A percentile compares a stretch with the other conserved stretches of the same genome.
These are phyloP conservation scores for Trichonephila clavipes DNA, from an alignment of 1,140 invertebrate species.

Conservation along the genomic window DNA sequence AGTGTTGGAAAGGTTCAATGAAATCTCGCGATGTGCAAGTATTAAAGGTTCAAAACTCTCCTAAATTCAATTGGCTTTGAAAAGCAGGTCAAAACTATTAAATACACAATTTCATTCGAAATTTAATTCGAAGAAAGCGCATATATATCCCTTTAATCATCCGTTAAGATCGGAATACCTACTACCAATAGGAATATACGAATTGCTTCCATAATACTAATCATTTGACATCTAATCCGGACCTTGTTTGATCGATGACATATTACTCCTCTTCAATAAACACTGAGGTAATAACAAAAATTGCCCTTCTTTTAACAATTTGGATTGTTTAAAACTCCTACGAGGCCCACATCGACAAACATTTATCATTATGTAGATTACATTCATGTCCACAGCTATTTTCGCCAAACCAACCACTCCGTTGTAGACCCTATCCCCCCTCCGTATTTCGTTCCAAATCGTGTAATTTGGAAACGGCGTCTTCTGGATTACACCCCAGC, in stretches of 20 bases:
- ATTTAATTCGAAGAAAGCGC: too few relatives aligned
- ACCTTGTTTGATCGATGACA: constrained; percentile 14
- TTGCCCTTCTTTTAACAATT: not conserved
- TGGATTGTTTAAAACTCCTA: not conserved
- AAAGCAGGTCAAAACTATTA: too few relatives aligned
- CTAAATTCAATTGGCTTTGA: too few relatives aligned
- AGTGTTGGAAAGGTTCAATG: too few relatives aligned
- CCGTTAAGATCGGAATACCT: not conserved
- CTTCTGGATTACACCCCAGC: not conserved
- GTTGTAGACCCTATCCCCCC: not conserved
- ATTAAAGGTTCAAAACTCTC: too few relatives aligned
- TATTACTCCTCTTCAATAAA: not conserved
- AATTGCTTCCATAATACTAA: not conserved
- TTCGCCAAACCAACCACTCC: not conserved
- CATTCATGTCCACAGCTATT: too few relatives aligned
- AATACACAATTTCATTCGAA: too few relatives aligned
- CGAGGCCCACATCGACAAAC: not conserved
- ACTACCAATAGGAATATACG: not conserved
- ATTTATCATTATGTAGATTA: too few relatives aligned
- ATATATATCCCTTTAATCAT: not conserved
- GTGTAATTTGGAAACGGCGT: not conserved
- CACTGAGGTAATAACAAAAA: not conserved
- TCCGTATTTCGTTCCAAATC: not conserved
- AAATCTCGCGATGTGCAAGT: too few relatives aligned
- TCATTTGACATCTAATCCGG: not conserved